Evolutionary conservation across 2,797 vertebrate species (phyloP), one percentile per base, ranked within the genome.

Genomic region (Streptopelia turtur): DNA sequence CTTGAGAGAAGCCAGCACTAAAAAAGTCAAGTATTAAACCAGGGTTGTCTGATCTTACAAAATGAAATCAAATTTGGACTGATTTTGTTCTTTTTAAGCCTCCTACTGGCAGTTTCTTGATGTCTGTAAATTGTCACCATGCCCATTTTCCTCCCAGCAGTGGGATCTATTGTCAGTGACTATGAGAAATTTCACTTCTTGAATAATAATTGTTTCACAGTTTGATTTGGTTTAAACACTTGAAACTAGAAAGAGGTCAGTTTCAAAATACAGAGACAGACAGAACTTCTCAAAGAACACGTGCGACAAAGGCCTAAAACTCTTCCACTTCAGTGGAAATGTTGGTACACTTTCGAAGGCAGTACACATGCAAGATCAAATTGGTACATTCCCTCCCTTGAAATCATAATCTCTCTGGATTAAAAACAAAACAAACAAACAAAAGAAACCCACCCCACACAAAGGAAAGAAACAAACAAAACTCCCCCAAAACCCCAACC

Each of bases 201-300:
- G 76, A 89, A 80, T 79, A 84, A 69, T 56, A 65, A 83, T 89
- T 87, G 82, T 91, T 89, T 81, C 69, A 75, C 16, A 39, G 43
- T 81, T 65, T 85, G 35, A 24, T 75, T 92, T 89, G 57, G 10
- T 95, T 91, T 71, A 75, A 92, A 69, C 14, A 50, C 24, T 76
- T 64, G 33, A 56, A 95, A 83, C 31, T 61, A 71, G 24, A 33
- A 90, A 71, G 50, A 78, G 25, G 8, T 47, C 23, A 25, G 24
- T 72, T 83, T 75, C 41, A 83, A 87, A 87, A 64, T 4, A 55
- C 28, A 81, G 75, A 31, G 8, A 22, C 68, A 66, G 43, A 21
- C 9, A 83, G 45, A 92, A 33, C 22, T 74, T 78, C 50, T 83
- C 39, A 61, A 65, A 65, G 7, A 63, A 21, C 45, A 33, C 12